Base-by-base conservation (phyloP, 2,113 vertebrate genomes). In the Axis porcinus region DNA sequence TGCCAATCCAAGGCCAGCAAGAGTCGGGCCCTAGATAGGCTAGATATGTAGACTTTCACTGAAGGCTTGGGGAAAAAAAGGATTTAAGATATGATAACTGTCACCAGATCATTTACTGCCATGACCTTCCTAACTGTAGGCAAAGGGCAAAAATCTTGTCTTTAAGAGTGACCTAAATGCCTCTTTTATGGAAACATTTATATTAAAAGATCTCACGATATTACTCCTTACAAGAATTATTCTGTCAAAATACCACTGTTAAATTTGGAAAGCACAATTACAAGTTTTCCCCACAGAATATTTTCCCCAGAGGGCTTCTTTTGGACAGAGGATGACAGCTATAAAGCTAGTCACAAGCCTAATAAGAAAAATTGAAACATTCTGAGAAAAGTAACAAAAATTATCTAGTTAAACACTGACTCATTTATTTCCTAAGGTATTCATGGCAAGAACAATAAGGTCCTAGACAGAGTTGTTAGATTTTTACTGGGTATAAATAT, bases 201-300 rank as follows among this genome's bases (percentile, higher is more conserved):
- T 54, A 81, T 82, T 81, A 95, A 89, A 94, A 95, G 50, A 30
- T 89, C 36, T 88, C 11, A 70, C 21, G 50, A 79, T 89, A 90
- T 58, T 93, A 84, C 19, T 93, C 36, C 33, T 70, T 83, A 89
- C 1, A 88, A 36, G 54, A 93, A 54, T 47, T 58, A 83, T 50
- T 33, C 33, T 94, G 12, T 93, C 28, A 85, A 97, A 82, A 82
- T 86, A 86, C 52, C 28, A 86, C 0, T 94, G 54, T 91, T 88
- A 94, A 89, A 94, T 83, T 70, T 93, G 50, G n/a, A 93, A 96
- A 91, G 88, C 30, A 96, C 6, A 94, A 85, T 83, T 96, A 17
- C 23, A 92, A 96, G 11, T 50, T 47, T 97, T 78, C 9, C 16
- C 50, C 76, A 45, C 15, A 93, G 81, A 95, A 60, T 88, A 30